A percentile compares a stretch with the other conserved stretches of the same genome.
Evolutionary conservation across 2,797 vertebrate species (phyloP).

Genomic region (Spinibarbus caldwelli): DNA sequence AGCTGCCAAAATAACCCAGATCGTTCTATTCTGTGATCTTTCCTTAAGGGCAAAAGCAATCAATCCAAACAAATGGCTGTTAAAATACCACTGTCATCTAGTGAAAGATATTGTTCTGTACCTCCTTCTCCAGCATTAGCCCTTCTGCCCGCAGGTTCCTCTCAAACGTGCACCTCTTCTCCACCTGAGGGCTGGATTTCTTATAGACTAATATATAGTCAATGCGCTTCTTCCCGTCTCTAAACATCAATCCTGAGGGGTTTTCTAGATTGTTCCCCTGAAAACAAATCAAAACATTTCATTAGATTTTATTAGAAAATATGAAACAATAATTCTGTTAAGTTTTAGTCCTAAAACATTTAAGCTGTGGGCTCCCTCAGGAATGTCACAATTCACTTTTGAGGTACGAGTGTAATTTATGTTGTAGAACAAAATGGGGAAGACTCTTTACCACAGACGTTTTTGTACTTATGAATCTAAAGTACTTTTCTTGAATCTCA

Average conservation of each 20-base stretch:
- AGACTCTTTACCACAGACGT: too few species aligned
- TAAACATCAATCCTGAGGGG: conserved; percentile 89
- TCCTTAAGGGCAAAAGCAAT: not conserved
- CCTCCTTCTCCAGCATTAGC: conserved; percentile 97
- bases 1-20: not conserved
- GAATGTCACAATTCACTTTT: not conserved
- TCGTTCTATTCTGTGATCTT: not conserved
- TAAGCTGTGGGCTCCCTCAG: not conserved
- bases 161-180: conserved; percentile 97
- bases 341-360: not conserved
- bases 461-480: too few species aligned
- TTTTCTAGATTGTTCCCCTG: conserved; percentile 77
- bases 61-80: not conserved
- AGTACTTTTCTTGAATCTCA: not conserved
- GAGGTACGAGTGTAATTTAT: not conserved
- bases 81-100: not conserved
- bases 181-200: conserved; percentile 93
- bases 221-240: conserved; percentile 95
- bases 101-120: conserved; percentile 56
- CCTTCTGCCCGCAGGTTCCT: conserved; percentile 96
- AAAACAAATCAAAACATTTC: not conserved
- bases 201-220: conserved; percentile 99
- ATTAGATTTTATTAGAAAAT: not conserved
- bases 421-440: not conserved
- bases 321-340: not conserved